Evolutionary conservation across 2,888 invertebrate species (phyloP).

Genomic region (Plagodis dolabraria): DNA sequence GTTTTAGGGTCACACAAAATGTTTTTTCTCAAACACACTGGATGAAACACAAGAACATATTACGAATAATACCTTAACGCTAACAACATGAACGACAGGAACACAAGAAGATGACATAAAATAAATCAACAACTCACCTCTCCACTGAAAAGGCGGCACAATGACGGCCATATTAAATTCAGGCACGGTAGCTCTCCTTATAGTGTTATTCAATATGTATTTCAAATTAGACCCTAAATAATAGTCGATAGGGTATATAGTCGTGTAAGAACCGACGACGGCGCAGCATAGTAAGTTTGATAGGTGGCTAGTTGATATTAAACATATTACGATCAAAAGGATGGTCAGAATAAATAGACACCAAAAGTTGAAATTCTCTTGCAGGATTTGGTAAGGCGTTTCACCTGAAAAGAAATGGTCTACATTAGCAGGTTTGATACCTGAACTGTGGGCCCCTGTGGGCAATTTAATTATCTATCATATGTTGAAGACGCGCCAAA

Average conservation of each 20-base stretch:
- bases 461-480: too few species aligned
- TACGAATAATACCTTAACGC: too few species aligned
- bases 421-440: too few species aligned
- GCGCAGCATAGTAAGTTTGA: slow-evolving; percentile 87
- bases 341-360: slow-evolving; percentile 81
- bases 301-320: slow-evolving; percentile 77
- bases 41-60: too few species aligned
- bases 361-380: slow-evolving; percentile 86
- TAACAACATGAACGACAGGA: too few species aligned
- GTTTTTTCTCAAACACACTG: too few species aligned
- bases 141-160: slow-evolving; percentile 84
- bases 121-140: slow-evolving; percentile 72
- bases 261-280: slow-evolving; percentile 86
- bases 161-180: slow-evolving; percentile 85
- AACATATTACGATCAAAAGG: slow-evolving; percentile 73
- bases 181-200: slow-evolving; percentile 86
- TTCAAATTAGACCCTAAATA: slow-evolving; percentile 87
- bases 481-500: too few species aligned
- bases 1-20: too few species aligned
- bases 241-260: slow-evolving; percentile 86
- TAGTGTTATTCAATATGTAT: slow-evolving; percentile 87
- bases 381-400: slow-evolving; percentile 48
- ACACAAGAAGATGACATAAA: too few species aligned
- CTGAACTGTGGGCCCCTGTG: too few species aligned
- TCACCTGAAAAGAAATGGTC: not conserved